A percentile compares a stretch with the other conserved stretches of the same genome.
phyloP scores from a whole-genome alignment of 2,888 invertebrate species.

The Macroteleia sp. region DNA sequence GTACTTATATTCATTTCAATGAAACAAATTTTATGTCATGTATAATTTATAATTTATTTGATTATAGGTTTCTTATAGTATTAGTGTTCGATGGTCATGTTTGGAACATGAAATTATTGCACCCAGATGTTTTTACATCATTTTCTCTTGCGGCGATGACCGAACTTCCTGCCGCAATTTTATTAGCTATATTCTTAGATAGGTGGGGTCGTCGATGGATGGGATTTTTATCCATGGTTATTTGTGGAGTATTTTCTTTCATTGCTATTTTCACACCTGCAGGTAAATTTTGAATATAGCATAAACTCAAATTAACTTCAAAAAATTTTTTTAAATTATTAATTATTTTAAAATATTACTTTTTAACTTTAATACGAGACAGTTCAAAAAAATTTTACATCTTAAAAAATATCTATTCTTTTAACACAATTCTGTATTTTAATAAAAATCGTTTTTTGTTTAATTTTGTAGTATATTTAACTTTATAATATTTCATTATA shows the following conservation, averaged over 20 bases:
- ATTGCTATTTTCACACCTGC: constrained; percentile 90
- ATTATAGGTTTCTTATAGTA: constrained; percentile 89
- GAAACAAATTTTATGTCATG: neutral
- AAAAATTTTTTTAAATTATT: no score
- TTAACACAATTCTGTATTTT: no score
- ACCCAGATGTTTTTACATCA: constrained; percentile 91
- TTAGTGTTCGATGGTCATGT: constrained; percentile 95
- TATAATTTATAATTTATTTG: neutral
- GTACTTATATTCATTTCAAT: neutral
- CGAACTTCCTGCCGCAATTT: constrained; percentile 92
- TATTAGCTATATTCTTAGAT: constrained; percentile 90
- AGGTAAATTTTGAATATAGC: constrained; percentile 86
- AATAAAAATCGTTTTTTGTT: no score
- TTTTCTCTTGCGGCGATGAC: constrained; percentile 93
- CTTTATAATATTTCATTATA: neutral
- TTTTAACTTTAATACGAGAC: no score
- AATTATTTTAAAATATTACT: no score
- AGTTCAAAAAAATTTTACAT: no score
- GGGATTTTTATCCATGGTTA: constrained; percentile 91
- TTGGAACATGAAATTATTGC: constrained; percentile 93
- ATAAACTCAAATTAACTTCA: no score
- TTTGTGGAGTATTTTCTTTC: constrained; percentile 92
- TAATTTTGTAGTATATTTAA: neutral
- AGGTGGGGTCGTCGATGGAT: constrained; percentile 94
- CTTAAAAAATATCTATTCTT: no score